Percentiles rank a stretch among this genome's conserved stretches.
These are phyloP conservation scores for Numenius arquata DNA, from an alignment of 2,113 vertebrate species.

Conservation along the genomic window DNA sequence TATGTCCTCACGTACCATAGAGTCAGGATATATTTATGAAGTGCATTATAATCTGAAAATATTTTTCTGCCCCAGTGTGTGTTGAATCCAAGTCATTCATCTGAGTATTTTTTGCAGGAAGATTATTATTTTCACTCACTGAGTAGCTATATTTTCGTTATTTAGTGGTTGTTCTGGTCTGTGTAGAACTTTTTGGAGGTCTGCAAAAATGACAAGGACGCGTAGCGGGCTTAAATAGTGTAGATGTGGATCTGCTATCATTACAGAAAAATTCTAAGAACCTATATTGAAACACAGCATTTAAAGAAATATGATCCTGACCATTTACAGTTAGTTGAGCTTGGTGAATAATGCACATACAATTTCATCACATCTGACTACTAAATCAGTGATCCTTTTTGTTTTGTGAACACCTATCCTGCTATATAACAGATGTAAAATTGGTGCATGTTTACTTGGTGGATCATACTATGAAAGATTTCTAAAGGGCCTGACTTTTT, in stretches of 20 bases:
- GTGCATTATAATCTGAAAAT: neutral
- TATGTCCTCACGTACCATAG: neutral
- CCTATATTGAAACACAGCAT: neutral
- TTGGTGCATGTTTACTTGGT: rapidly evolving
- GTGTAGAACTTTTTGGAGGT: neutral
- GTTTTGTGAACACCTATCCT: neutral
- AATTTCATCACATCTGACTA: neutral
- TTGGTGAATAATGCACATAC: neutral
- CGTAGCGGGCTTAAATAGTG: neutral
- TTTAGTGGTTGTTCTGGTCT: neutral
- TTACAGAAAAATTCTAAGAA: neutral
- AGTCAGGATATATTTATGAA: neutral
- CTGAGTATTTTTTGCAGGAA: neutral
- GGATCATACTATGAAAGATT: neutral
- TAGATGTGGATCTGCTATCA: neutral
- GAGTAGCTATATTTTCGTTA: neutral
- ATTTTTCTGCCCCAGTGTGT: neutral
- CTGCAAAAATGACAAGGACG: neutral
- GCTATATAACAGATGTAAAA: neutral
- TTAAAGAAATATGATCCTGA: neutral
- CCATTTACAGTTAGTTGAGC: neutral
- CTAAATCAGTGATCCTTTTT: neutral
- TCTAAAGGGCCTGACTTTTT: neutral
- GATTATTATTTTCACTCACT: neutral
- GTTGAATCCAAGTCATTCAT: neutral